Base-by-base conservation (phyloP, 2,113 vertebrate species). In the Malurus cyaneus region DNA sequence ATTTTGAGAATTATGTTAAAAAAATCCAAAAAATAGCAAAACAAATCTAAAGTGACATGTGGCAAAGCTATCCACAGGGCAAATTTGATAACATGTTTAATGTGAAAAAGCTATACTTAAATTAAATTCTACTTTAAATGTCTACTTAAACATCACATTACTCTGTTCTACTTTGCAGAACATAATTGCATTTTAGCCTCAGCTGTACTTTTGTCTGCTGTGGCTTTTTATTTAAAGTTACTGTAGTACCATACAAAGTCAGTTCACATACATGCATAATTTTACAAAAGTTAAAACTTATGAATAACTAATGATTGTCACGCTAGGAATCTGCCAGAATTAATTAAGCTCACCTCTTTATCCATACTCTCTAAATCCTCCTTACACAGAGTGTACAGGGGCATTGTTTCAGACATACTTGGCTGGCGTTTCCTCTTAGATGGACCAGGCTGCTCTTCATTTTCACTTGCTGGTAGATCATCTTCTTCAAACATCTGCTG, bases 361-460 rank as follows among this genome's bases (percentile, higher is more conserved):
- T 99, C 99, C 99, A 99, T 99, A 97, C 99, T 99, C 23, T 99
- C 99, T 73, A 99, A 97, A 81, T 99, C 99, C 96, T 99, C 99
- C 97, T 99, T 99, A 97, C 99, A 99, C 2, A 99, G 97, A 0
- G 98, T 99, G 97, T 99, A 99, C 13, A 99, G 98, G 10, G 99
- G 99, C 99, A 99, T 98, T 4, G 98, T 98, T 96, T 99, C 99
- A 6, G 99, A 99, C 99, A 99, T 99, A 97, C 99, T 99, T 60
- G 98, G 99, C 97, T 99, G 99, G 4, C 99, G 98, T 96, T 99
- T 98, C 57, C 99, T 97, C 56, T 98, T 98, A 1, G 98, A 98
- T 12, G 99, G 98, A 7, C 98, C 98, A 9, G 98, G 98, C 84
- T 98, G 98, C 92, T 99, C 98, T 18, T 98, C 98, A 5, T 97